Percentiles rank a stretch among this genome's conserved stretches.
These are phyloP conservation scores for Lepidocolaptes lacrymiger DNA, from an alignment of 2,797 vertebrate genomes.

Conservation along the genomic window DNA sequence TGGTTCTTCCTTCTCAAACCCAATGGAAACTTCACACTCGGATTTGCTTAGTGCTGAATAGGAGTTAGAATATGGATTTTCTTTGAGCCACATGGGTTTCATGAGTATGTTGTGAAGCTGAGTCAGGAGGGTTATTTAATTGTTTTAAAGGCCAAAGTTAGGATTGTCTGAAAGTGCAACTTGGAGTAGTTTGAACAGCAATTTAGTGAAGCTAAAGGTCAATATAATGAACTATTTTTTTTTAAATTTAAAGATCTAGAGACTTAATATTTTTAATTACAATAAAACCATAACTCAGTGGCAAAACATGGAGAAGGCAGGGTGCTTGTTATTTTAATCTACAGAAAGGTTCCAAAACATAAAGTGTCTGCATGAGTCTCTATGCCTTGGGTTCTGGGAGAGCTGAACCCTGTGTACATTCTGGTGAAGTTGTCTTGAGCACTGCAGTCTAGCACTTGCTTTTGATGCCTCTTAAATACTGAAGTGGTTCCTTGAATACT, in stretches of 20 bases:
- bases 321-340: not conserved
- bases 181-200: not conserved
- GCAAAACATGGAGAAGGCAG: not conserved
- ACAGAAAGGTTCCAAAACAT: not conserved
- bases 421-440: not conserved
- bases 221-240: not conserved
- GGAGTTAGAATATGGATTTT: not conserved
- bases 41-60: not conserved
- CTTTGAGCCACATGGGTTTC: not conserved
- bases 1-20: not conserved
- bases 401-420: not conserved
- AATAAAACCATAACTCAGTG: not conserved
- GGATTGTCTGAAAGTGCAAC: not conserved
- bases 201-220: not conserved
- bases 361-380: not conserved
- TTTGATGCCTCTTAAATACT: not conserved
- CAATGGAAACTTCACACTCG: accelerated
- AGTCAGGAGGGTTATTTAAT: not conserved
- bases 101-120: not conserved
- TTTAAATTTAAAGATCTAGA: not conserved
- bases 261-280: not conserved
- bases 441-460: not conserved
- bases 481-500: not conserved
- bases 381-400: not conserved
- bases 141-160: not conserved